Conservation (phyloP, 1,140 invertebrate species). For the Drosophila tani region DNA sequence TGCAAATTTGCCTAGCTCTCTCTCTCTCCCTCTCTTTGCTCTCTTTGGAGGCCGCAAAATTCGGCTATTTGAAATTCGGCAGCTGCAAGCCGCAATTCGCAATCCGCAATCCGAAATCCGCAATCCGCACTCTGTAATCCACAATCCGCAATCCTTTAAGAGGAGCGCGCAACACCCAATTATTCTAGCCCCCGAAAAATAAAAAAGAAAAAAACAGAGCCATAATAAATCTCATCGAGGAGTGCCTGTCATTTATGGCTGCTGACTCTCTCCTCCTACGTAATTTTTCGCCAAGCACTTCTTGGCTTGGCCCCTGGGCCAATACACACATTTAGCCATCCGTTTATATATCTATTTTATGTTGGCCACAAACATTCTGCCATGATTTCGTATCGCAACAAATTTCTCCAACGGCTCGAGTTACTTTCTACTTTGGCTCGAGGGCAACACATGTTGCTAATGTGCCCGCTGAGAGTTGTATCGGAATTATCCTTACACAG, state of each 20-base stretch:
- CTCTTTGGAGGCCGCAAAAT: conserved; percentile 52
- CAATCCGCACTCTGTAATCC: conserved; percentile 18
- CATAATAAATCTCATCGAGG: conserved; percentile 55
- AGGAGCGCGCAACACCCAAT: conserved; percentile 23
- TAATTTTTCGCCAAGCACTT: conserved; percentile 15
- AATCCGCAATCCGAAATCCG: conserved; percentile 3
- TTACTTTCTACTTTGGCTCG: conserved; percentile 46
- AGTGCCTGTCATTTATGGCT: conserved; percentile 54
- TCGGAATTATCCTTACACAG: conserved; percentile 55
- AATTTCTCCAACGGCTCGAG: conserved; percentile 45
- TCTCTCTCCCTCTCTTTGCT: background rate
- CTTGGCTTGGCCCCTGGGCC: conserved; percentile 35
- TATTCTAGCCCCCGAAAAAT: conserved; percentile 13
- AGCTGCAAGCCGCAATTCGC: conserved; percentile 4
- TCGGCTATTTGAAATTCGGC: conserved; percentile 14
- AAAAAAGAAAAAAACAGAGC: background rate
- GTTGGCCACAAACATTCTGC: conserved; percentile 52
- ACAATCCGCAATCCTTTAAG: conserved; percentile 19
- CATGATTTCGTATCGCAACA: conserved; percentile 53
- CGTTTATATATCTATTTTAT: conserved; percentile 64
- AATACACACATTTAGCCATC: conserved; percentile 55
- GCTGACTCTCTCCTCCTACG: conserved; percentile 14
- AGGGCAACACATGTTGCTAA: conserved; percentile 82
- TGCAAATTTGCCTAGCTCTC: conserved; percentile 57
- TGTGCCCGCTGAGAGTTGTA: conserved; percentile 77